Base-by-base conservation (phyloP, 2,797 vertebrate species). In the Huso huso region DNA sequence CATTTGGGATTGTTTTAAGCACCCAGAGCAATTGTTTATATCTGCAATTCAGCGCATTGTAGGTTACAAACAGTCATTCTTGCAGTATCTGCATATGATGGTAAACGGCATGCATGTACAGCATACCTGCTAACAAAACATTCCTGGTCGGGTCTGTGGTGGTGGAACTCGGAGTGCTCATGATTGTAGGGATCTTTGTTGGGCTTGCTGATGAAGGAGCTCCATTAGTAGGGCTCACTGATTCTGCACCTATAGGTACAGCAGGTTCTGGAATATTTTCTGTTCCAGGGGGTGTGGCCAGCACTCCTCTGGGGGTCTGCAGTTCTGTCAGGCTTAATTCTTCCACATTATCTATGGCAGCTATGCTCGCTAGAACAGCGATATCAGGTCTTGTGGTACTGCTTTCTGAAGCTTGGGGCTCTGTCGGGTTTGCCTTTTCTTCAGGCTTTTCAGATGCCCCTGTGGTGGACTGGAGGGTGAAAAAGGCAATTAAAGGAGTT, bases 271-370 rank as follows among this genome's bases (percentile, higher is more conserved):
- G 66, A 51, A 13, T 67, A 12, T 48, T 13, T 48, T 65, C 68
- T 61, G 7, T 0, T 9, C 53, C 7, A 6, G 63, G 48, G 60
- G 66, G 7, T 12, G n/a, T 61, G 6, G 66, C 11, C 0, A 66
- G 48, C 53, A 60, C 53, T 71, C 9, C 49, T 69, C 57, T 61
- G 12, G 49, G 11, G 48, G 23, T 59, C 65, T 49, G 23, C 58
- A n/a, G 49, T 23, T n/a, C 23, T 61, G 23, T 48, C 18, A 4
- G 1, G 23, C 23, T 37, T 2, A 37, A 37, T 37, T 37, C 23
- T 37, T 2, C 23, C 23, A 37, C 23, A 37, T 37, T 37, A 37
- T 37, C 23, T 37, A 2, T 37, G 23, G 23, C 23, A 37, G 23
- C 2, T 37, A 37, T 37, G 23, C 23, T 37, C 51, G 57, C 52